Base-by-base conservation (phyloP, 2,797 vertebrate genomes). In the Gorsachius magnificus region DNA sequence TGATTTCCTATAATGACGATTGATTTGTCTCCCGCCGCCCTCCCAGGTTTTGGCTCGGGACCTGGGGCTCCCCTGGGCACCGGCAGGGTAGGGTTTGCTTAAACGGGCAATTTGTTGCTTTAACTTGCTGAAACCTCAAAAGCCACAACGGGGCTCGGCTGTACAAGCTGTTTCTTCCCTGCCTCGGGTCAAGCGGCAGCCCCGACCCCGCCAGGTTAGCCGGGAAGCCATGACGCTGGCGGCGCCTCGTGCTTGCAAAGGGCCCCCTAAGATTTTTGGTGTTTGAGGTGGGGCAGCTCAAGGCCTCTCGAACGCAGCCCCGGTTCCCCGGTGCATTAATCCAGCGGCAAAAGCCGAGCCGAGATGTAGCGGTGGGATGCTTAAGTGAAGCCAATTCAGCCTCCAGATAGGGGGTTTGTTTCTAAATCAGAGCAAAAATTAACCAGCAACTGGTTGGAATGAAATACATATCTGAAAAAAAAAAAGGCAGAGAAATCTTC, bases 121-220 rank as follows among this genome's bases (percentile, higher is more conserved):
- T 90, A 78, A 96, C 76, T 77, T 5, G 76, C 48, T 79, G 35
- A 82, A 93, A 92, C 83, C 91, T 93, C 95, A 92, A 31, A 95
- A 92, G 57, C 95, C 91, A n/a, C 83, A 82, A 25, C 45, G 20
- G n/a, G 58, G 74, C 35, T 80, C 1, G 8, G 46, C 11, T 61
- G 51, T 11, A 29, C 17, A 33, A 71, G 69, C 72, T 43, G 54
- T 3, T 87, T 5, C 88, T 71, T 68, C 72, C 77, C 84, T n/a
- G 54, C 7, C 72, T 56, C 33, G 1, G 91, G 77, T 89, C 89
- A 76, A 51, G 50, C 5, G 1, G 35, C 38, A 29, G 56, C 54
- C 25, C 6, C 3, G 54, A 13, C 45, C 35, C 38, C 14, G n/a
- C 81, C 43, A 12, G 43, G 16, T n/a, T 33, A 20, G 4, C 21